Conservation (phyloP, 2,797 vertebrate genomes). For the Cuculus canorus region DNA sequence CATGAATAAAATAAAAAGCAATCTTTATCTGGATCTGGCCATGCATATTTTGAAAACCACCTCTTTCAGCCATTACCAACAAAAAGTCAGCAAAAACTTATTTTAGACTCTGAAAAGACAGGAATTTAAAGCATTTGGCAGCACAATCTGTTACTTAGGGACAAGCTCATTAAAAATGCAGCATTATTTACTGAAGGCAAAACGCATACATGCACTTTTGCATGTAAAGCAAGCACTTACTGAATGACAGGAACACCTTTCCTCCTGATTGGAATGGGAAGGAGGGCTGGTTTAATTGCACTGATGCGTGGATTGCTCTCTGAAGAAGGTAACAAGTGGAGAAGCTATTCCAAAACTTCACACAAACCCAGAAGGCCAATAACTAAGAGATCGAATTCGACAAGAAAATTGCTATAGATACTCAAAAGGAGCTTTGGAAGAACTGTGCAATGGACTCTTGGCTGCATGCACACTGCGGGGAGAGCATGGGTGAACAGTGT, state of each 20-base stretch:
- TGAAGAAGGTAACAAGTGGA: background rate
- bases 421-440: background rate
- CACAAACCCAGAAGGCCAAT: background rate
- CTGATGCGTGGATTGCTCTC: background rate
- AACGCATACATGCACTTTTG: conserved; percentile 54
- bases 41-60: conserved; percentile 49
- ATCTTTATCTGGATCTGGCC: conserved; percentile 40
- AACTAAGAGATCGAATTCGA: background rate
- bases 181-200: conserved; percentile 57
- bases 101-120: conserved; percentile 53
- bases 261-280: background rate
- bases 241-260: conserved; percentile 36
- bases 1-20: conserved; percentile 46
- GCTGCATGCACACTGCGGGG: background rate
- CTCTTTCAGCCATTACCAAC: conserved; percentile 40
- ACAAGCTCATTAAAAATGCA: conserved; percentile 56
- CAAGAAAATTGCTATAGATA: background rate
- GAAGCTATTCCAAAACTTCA: background rate
- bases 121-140: conserved; percentile 26
- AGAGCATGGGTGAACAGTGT: background rate
- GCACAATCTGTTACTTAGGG: conserved; percentile 21
- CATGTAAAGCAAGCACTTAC: conserved; percentile 20
- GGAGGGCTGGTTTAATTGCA: background rate
- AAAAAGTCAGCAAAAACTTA: conserved; percentile 70
- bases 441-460: background rate